These are phyloP conservation scores for Thelaira solivaga DNA, from an alignment of 2,888 invertebrate species.

Conservation along the genomic window DNA sequence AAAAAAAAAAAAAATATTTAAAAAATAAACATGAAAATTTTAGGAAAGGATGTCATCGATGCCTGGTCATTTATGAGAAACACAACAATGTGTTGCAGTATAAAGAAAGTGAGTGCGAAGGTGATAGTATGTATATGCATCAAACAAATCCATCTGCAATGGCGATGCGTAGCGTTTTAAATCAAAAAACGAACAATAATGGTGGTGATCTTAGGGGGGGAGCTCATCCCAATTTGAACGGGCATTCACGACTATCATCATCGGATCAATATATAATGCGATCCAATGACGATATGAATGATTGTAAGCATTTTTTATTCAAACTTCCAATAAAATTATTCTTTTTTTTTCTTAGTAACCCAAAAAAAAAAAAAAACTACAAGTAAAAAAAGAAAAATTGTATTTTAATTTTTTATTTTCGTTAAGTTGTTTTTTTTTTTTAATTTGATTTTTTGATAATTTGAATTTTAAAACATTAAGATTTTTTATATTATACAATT, in stretches of 20 bases:
- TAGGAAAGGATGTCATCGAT: conserved; percentile 95
- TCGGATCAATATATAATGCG: conserved; percentile 78
- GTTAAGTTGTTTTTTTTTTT: conserved; percentile 2
- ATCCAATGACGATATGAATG: conserved; percentile 78
- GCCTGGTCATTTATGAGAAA: conserved; percentile 96
- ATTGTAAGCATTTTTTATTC: conserved; percentile 77
- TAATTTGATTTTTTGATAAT: conserved; percentile 6
- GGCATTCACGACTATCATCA: conserved; percentile 78
- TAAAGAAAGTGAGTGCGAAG: conserved; percentile 94
- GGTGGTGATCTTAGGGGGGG: conserved; percentile 77
- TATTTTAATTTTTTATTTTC: conserved; percentile 12
- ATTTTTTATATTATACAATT: conserved; percentile 2
- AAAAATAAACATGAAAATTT: conserved; percentile 71
- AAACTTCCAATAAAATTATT: conserved; percentile 39
- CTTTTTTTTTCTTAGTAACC: no score
- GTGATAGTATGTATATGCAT: conserved; percentile 78
- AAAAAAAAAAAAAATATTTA: conserved; percentile 26
- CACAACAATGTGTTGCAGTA: conserved; percentile 96
- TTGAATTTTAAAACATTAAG: no score
- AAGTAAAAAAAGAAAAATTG: conserved; percentile 13
- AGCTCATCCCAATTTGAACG: conserved; percentile 78
- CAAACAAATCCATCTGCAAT: conserved; percentile 78
- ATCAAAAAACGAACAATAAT: conserved; percentile 70
- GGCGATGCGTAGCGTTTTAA: conserved; percentile 78
- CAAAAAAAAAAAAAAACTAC: conserved; percentile 31